Evolutionary conservation across 2,797 vertebrate species (phyloP), one percentile per base, ranked within the genome.

Genomic region (Pseudochirops cupreus): DNA sequence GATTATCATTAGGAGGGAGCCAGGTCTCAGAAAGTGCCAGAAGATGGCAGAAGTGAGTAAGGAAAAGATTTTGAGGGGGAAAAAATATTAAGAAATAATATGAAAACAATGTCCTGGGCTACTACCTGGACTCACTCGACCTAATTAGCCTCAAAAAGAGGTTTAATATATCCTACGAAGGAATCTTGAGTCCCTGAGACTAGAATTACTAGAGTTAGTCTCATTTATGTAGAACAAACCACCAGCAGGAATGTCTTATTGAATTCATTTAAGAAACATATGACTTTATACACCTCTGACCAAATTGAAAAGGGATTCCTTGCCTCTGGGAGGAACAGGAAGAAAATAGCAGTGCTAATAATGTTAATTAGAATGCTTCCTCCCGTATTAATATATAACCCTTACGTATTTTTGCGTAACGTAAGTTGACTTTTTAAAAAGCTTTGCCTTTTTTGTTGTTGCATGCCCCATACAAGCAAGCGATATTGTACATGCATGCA

Each of bases 271-370:
- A n/a, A 67, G 13, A 74, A 13, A 39, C 16, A 39, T 7, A 39
- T 39, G 67, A 74, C 5, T n/a, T 18, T n/a, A 2, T 5, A 67
- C 18, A 39, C 6, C 6, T 39, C n/a, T 21, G 67, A 74, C 16
- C n/a, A 74, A 74, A 74, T 2, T 39, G 67, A 82, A 46, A 82
- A 6, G 67, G 67, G 67, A 82, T 82, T 82, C n/a, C n/a, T 67
- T 99, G 99, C 99, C 99, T 99, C 99, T 99, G 99, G 98, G 99
- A 99, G 99, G 99, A 99, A 99, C 98, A 98, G 98, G 98, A 99
- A 98, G 98, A 98, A 98, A 97, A 97, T 97, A 97, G 98, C 98
- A 99, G 98, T 98, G 98, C 99, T 99, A 98, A 98, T 99, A 98
- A 98, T 98, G 98, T 98, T 98, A 98, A 98, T 98, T 98, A 98